phyloP scores from a whole-genome alignment of 1,140 invertebrate species.

The Pseudomyrmex concolor region DNA sequence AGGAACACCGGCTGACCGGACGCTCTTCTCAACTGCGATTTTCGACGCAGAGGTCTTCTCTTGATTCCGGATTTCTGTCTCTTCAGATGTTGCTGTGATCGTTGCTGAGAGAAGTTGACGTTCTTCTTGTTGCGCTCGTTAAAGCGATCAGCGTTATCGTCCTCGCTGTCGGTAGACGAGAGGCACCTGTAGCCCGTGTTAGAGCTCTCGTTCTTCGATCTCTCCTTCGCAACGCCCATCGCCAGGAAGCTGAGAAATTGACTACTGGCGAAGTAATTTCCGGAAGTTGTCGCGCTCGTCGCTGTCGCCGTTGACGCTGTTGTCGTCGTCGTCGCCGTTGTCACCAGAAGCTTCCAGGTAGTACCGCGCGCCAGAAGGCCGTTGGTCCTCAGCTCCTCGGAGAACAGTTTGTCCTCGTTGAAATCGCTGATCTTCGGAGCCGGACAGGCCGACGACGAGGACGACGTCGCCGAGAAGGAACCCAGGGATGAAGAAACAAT shows the following conservation, averaged over 20 bases:
- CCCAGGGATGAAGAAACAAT: slow-evolving; percentile 73
- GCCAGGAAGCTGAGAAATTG: slow-evolving; percentile 80
- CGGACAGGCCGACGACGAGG: slow-evolving; percentile 75
- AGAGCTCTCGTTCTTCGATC: slow-evolving; percentile 51
- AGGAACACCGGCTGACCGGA: slow-evolving; percentile 82
- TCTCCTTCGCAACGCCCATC: slow-evolving; percentile 63
- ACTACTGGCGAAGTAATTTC: slow-evolving; percentile 82
- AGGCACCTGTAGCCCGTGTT: slow-evolving; percentile 71
- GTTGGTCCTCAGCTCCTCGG: slow-evolving; percentile 74
- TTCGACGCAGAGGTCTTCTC: slow-evolving; percentile 80
- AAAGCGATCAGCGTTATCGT: slow-evolving; percentile 47
- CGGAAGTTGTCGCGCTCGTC: slow-evolving; percentile 27
- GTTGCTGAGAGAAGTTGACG: slow-evolving; percentile 38
- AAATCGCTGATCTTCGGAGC: slow-evolving; percentile 83
- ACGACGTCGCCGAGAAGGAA: slow-evolving; percentile 78
- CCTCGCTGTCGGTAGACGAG: slow-evolving; percentile 79
- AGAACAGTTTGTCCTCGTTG: slow-evolving; percentile 83
- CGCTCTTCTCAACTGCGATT: slow-evolving; percentile 79
- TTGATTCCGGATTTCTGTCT: slow-evolving; percentile 70
- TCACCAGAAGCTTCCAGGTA: slow-evolving; percentile 64
- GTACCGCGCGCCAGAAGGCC: slow-evolving; percentile 70
- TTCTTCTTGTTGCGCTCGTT: slow-evolving; percentile 52
- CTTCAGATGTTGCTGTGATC: slow-evolving; percentile 60
- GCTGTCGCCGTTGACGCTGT: background rate
- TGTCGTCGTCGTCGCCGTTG: slow-evolving; percentile 17